phyloP scores from a whole-genome alignment of 2,113 vertebrate genomes.

The Potamarius usumacintae region DNA sequence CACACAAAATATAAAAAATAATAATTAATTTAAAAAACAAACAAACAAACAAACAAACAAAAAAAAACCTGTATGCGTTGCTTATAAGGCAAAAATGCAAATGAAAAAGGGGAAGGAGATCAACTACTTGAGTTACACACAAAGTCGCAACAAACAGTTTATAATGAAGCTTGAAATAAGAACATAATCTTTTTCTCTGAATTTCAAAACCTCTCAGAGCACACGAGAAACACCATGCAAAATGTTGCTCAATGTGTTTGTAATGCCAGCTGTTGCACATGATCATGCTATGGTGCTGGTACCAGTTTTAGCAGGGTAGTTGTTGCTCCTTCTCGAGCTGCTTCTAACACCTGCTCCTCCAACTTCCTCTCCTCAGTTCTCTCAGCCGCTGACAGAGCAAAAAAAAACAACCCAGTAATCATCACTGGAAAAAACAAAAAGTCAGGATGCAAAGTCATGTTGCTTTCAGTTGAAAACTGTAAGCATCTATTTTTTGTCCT shows the following conservation, averaged over 20 bases:
- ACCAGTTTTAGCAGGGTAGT: slow-evolving; percentile 82
- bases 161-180: not conserved
- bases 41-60: not conserved
- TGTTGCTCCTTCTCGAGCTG: slow-evolving; percentile 85
- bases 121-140: not conserved
- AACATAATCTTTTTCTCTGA: not conserved
- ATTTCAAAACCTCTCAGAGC: not conserved
- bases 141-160: not conserved
- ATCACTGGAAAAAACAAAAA: not conserved
- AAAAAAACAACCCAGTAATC: not conserved
- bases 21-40: too few relatives aligned
- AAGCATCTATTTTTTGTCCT: not conserved
- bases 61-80: not conserved
- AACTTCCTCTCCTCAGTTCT: slow-evolving; percentile 91
- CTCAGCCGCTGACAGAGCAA: slow-evolving; percentile 80
- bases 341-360: slow-evolving; percentile 85
- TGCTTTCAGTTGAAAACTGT: not conserved
- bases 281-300: slow-evolving; percentile 44
- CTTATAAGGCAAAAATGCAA: not conserved
- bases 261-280: not conserved
- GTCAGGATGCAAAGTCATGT: not conserved
- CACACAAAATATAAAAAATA: not conserved
- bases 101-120: not conserved
- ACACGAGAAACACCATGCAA: not conserved
- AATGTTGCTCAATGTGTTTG: not conserved